phyloP scores from a whole-genome alignment of 2,888 invertebrate genomes.

The Plebejus melissa region DNA sequence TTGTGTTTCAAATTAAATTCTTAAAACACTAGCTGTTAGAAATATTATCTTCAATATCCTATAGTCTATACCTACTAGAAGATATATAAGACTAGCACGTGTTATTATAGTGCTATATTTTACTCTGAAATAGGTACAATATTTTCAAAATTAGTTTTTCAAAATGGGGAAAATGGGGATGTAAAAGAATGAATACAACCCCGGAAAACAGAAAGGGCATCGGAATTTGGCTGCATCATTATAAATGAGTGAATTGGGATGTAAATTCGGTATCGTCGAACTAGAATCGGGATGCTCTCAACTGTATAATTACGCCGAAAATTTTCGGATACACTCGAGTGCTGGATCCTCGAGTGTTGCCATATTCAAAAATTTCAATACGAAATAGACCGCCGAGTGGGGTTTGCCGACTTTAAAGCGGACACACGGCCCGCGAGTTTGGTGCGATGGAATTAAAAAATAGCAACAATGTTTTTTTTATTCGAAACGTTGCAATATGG shows the following conservation, averaged over 20 bases:
- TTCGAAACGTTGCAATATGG: no score
- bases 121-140: not conserved
- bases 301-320: conserved; percentile 67
- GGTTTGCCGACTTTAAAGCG: conserved; percentile 41
- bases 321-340: conserved; percentile 68
- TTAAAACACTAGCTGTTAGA: not conserved
- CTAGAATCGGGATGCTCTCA: conserved; percentile 52
- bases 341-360: conserved; percentile 60
- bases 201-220: conserved; percentile 19
- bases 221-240: conserved; percentile 13
- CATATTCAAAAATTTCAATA: conserved; percentile 76
- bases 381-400: conserved; percentile 51
- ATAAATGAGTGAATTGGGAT: conserved; percentile 28
- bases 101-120: not conserved
- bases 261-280: conserved; percentile 42
- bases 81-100: not conserved
- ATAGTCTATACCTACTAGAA: not conserved
- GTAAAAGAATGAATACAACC: not conserved
- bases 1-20: conserved; percentile 17
- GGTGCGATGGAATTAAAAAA: not conserved
- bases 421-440: conserved; percentile 41
- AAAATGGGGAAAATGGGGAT: not conserved
- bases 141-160: not conserved
- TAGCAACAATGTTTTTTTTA: not conserved
- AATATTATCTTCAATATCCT: not conserved